Conservation (phyloP, 1,140 invertebrate species). For the Gyrodactylus salaris region DNA sequence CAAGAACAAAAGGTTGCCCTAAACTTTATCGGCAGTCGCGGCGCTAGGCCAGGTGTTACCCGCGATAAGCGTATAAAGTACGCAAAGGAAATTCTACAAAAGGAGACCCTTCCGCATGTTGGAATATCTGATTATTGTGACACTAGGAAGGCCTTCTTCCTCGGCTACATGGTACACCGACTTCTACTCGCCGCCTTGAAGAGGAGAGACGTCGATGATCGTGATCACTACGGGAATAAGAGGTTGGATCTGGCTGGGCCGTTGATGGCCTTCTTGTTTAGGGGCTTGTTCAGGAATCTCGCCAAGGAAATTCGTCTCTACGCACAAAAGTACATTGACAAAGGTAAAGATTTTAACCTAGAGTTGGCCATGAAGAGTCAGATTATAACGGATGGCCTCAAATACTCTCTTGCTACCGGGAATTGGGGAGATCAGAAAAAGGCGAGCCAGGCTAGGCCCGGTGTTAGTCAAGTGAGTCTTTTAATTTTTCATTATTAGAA, state of each 20-base stretch:
- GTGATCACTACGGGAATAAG: conserved; percentile 98
- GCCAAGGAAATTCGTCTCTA: conserved; percentile 43
- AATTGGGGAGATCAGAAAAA: conserved; percentile 99
- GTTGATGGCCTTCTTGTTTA: conserved; percentile 63
- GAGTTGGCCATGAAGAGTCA: conserved; percentile 83
- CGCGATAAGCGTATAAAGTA: conserved; percentile 95
- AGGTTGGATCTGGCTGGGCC: conserved; percentile 79
- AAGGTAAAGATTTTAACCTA: conserved; percentile 83
- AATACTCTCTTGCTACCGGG: conserved; percentile 82
- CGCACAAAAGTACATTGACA: conserved; percentile 90
- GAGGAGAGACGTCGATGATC: conserved; percentile 66
- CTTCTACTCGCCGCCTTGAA: conserved; percentile 65
- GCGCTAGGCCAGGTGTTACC: conserved; percentile 73
- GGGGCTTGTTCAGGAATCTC: conserved; percentile 26
- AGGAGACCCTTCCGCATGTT: conserved; percentile 95
- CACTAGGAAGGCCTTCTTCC: conserved; percentile 86
- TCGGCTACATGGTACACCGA: conserved; percentile 77
- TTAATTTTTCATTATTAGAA: too few relatives aligned
- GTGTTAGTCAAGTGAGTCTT: conserved; percentile 36
- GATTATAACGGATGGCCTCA: conserved; percentile 81
- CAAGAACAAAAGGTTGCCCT: conserved; percentile 91
- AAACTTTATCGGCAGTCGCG: conserved; percentile 82
- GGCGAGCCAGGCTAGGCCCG: conserved; percentile 75
- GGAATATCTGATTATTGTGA: conserved; percentile 94
- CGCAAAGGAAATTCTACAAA: conserved; percentile 85